Evolutionary conservation across 2,888 invertebrate species (phyloP).

Genomic region (Ophion slaviceki): DNA sequence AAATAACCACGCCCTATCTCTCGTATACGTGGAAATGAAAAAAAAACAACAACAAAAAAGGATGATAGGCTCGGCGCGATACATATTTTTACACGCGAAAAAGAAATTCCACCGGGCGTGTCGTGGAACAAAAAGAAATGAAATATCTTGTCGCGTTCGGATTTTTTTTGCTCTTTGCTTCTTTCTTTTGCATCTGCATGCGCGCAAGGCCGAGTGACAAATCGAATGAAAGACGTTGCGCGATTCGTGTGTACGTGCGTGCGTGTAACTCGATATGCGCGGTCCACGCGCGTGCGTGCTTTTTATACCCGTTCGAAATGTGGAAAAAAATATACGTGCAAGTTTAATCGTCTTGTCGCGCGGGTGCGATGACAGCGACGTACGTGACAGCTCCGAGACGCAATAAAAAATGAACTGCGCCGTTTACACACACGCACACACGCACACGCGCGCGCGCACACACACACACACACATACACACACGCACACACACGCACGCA

Average conservation of each 20-base stretch:
- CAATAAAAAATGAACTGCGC: conserved; percentile 2
- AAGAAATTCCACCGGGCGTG: background rate
- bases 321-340: background rate
- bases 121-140: background rate
- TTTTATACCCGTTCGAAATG: background rate
- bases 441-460: too few relatives aligned
- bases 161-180: background rate
- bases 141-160: background rate
- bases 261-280: background rate
- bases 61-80: background rate
- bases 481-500: too few relatives aligned
- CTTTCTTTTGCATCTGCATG: background rate
- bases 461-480: too few relatives aligned
- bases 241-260: background rate
- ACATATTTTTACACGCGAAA: background rate
- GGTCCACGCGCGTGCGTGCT: background rate
- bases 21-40: background rate
- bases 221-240: background rate
- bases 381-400: background rate
- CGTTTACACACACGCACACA: too few relatives aligned
- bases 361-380: background rate
- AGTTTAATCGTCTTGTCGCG: conserved; percentile 30
- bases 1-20: conserved; percentile 56
- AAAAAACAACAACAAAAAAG: background rate
- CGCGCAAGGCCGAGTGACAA: background rate